These are phyloP conservation scores for Leptinotarsa lineolata DNA, from an alignment of 1,140 invertebrate species.

Conservation along the genomic window DNA sequence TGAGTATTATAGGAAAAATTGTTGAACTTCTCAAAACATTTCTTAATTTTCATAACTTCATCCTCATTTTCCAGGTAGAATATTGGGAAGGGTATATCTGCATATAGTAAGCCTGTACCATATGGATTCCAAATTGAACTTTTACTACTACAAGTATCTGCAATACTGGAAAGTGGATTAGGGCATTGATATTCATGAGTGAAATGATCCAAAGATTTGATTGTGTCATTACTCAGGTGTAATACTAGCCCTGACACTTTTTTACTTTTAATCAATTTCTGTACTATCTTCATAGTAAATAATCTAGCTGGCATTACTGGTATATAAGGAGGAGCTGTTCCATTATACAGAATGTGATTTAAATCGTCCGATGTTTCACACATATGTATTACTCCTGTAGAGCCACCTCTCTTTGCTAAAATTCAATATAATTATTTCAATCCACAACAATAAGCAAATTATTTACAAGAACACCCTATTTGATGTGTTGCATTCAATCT, in stretches of 20 bases:
- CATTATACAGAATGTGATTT: conserved; percentile 71
- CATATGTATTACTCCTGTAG: conserved; percentile 83
- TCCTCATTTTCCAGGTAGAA: conserved; percentile 70
- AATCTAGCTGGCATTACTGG: conserved; percentile 67
- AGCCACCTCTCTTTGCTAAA: conserved; percentile 70
- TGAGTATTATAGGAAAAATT: conserved; percentile 64
- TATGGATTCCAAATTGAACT: conserved; percentile 75
- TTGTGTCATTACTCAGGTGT: conserved; percentile 58
- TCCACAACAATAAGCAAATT: conserved; percentile 28
- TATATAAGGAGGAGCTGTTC: conserved; percentile 73
- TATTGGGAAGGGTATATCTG: conserved; percentile 83
- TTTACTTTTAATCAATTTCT: conserved; percentile 58
- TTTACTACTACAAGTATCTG: conserved; percentile 54
- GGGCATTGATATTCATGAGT: conserved; percentile 84
- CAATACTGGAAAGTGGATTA: conserved; percentile 71
- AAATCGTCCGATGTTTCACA: conserved; percentile 66
- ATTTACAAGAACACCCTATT: conserved; percentile 87
- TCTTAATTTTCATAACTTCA: conserved; percentile 64
- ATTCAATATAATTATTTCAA: conserved; percentile 43
- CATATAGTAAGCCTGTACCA: conserved; percentile 74
- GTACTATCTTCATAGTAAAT: conserved; percentile 63
- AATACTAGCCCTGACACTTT: conserved; percentile 64
- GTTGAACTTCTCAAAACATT: conserved; percentile 65
- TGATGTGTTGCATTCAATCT: conserved; percentile 91
- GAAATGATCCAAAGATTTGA: conserved; percentile 58